Conservation (phyloP, 2,113 vertebrate species). For the Halichoeres trimaculatus region DNA sequence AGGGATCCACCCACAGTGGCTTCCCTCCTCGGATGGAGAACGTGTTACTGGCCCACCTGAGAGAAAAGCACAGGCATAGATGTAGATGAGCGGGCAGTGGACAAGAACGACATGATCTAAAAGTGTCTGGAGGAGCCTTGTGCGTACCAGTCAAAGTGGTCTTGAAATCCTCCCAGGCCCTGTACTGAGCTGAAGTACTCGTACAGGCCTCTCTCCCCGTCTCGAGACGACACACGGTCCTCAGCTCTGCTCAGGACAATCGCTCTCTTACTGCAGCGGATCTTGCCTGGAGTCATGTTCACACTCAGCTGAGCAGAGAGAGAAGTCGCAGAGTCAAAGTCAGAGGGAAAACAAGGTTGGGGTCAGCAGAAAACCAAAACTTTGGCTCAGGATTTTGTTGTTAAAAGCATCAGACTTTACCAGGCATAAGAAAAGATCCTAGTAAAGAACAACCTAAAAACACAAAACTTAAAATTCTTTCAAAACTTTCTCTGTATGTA, state of each 20-base stretch:
- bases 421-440: too few relatives aligned
- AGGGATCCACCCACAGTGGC: slow-evolving; percentile 90
- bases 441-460: too few relatives aligned
- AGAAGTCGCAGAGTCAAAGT: not conserved
- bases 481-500: too few relatives aligned
- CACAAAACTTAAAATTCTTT: too few relatives aligned
- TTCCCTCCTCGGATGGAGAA: slow-evolving; percentile 88
- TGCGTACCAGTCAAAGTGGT: slow-evolving; percentile 90
- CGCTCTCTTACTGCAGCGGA: slow-evolving; percentile 84
- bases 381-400: not conserved
- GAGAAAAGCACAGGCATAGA: not conserved
- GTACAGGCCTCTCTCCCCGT: slow-evolving; percentile 83
- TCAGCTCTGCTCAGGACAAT: slow-evolving; percentile 79
- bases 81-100: not conserved
- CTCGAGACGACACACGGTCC: slow-evolving; percentile 67
- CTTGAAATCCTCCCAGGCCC: slow-evolving; percentile 90
- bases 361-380: too few relatives aligned
- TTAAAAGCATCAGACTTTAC: too few relatives aligned
- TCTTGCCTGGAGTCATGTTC: slow-evolving; percentile 82
- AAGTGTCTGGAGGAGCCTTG: not conserved
- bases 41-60: slow-evolving; percentile 88
- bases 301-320: slow-evolving; percentile 81
- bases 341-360: not conserved
- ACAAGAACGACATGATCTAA: not conserved
- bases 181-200: slow-evolving; percentile 83